Percentiles rank a stretch among this genome's conserved stretches.
phyloP scores from a whole-genome alignment of 2,113 vertebrate species.

The Solenodon paradoxus region DNA sequence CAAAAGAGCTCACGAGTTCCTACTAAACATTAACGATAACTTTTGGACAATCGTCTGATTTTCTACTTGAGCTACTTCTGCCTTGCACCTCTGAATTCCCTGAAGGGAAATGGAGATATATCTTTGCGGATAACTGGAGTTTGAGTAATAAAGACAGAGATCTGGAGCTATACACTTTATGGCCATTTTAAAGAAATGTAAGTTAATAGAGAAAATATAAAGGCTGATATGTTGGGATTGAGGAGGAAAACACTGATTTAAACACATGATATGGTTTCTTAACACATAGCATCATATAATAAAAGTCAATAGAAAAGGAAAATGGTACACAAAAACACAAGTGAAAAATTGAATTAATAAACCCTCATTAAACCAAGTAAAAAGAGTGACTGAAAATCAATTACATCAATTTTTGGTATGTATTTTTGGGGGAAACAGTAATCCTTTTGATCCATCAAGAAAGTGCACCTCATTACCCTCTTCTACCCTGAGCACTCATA shows the following conservation, averaged over 20 bases:
- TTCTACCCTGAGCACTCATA: neutral
- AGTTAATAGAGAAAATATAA: neutral
- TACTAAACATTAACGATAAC: neutral
- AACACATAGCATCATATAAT: neutral
- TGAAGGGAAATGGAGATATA: neutral
- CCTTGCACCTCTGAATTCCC: neutral
- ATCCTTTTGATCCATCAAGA: neutral
- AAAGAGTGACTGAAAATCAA: neutral
- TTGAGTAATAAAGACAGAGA: neutral
- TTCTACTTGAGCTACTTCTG: neutral
- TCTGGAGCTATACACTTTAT: neutral
- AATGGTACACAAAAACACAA: neutral
- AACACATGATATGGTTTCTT: neutral
- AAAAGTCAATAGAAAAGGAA: neutral
- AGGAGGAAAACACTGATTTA: neutral
- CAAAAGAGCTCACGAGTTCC: neutral
- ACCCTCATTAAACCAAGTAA: neutral
- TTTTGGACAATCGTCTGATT: neutral
- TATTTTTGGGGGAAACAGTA: neutral
- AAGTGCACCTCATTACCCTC: neutral
- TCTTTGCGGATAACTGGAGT: neutral
- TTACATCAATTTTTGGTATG: neutral
- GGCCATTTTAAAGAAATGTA: neutral
- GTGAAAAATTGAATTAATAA: neutral
- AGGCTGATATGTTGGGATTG: neutral